Conservation (phyloP, 2,113 vertebrate genomes). For the Sturnus vulgaris region DNA sequence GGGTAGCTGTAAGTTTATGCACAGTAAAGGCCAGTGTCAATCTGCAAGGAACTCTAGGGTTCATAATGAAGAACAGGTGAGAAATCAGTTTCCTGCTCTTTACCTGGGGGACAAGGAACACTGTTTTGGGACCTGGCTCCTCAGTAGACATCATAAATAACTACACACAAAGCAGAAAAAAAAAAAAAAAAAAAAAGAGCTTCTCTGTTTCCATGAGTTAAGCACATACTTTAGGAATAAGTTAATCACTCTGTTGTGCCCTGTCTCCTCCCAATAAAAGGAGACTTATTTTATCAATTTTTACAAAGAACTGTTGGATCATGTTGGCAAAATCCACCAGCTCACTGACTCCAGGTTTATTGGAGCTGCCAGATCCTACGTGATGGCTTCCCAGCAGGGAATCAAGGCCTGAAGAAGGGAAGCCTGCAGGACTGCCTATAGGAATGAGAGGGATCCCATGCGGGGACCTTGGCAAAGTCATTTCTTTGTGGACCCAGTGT, state of each 20-base stretch:
- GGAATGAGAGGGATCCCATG: fast-evolving
- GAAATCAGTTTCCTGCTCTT: constrained; percentile 18
- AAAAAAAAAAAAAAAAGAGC: not conserved
- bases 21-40: not conserved
- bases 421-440: not conserved
- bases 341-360: not conserved
- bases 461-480: not conserved
- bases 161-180: not conserved
- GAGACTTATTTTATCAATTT: not conserved
- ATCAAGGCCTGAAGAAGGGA: not conserved
- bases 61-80: constrained; percentile 2
- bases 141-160: constrained; percentile 11
- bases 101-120: not conserved
- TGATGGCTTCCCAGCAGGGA: not conserved
- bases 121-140: constrained; percentile 9
- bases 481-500: not conserved
- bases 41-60: not conserved
- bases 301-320: not conserved
- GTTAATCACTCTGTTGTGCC: constrained; percentile 32
- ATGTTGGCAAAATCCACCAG: not conserved
- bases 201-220: constrained; percentile 31
- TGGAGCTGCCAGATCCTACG: not conserved
- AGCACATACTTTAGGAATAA: constrained; percentile 19
- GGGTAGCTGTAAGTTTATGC: not conserved
- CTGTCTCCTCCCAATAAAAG: constrained; percentile 22